Percentiles rank a stretch among this genome's conserved stretches.
Evolutionary conservation across 35 echinoderm and acorn worm species (phyloP).

Genomic region (Lytechinus pictus): DNA sequence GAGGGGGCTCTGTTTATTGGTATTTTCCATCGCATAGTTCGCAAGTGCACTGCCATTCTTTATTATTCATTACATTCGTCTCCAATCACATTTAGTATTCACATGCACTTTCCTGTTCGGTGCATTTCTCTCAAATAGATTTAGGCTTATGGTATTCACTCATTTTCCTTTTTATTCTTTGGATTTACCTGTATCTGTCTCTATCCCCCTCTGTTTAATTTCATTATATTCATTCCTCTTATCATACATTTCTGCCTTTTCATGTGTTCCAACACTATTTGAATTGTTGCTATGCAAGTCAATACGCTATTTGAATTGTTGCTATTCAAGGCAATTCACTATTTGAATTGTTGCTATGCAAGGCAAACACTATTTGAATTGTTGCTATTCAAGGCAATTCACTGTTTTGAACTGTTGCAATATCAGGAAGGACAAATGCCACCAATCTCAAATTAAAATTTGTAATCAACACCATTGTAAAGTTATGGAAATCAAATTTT

Average conservation of each 20-base stretch:
- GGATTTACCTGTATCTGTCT: not conserved
- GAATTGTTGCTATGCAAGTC: too few species aligned
- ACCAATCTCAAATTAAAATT: not conserved
- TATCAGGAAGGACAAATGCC: not conserved
- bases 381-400: too few species aligned
- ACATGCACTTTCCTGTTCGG: not conserved
- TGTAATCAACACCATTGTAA: too few species aligned
- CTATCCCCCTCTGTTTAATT: not conserved
- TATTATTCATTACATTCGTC: not conserved
- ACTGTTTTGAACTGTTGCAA: not conserved
- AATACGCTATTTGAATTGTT: too few species aligned
- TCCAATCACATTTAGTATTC: not conserved
- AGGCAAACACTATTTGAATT: too few species aligned
- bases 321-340: too few species aligned
- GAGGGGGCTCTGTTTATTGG: not conserved
- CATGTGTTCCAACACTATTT: too few species aligned
- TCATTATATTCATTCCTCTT: not conserved
- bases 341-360: too few species aligned
- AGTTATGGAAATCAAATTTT: too few species aligned
- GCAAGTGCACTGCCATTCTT: not conserved
- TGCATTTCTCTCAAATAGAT: not conserved
- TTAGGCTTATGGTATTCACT: not conserved
- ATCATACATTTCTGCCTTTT: too few species aligned
- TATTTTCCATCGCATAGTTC: not conserved
- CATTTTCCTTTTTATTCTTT: not conserved